phyloP scores from a whole-genome alignment of 2,113 vertebrate genomes.

The Bubo blakistoni region DNA sequence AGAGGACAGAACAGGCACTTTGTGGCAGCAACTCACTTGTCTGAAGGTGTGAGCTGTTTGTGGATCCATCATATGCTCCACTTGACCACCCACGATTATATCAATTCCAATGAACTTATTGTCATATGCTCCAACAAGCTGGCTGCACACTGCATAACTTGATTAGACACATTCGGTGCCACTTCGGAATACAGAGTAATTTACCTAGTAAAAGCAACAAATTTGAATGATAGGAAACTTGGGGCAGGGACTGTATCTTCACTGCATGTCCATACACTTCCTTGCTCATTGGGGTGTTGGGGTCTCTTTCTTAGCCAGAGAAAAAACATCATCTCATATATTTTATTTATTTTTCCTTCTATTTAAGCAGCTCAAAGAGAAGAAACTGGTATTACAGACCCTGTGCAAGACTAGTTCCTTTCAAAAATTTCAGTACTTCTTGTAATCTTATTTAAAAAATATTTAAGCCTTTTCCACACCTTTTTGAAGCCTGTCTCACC shows the following conservation, averaged over 20 bases:
- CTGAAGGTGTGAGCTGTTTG: background rate
- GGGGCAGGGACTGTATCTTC: background rate
- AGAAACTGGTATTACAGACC: background rate
- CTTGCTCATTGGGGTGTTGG: accelerated
- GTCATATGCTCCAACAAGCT: background rate
- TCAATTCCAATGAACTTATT: background rate
- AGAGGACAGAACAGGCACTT: background rate
- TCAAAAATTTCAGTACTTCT: background rate
- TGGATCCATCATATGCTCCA: background rate
- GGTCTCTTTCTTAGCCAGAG: background rate
- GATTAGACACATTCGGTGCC: background rate
- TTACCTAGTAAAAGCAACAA: background rate
- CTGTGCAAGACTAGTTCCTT: background rate
- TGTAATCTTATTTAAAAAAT: background rate
- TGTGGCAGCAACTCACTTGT: background rate
- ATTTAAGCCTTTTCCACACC: background rate
- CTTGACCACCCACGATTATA: background rate
- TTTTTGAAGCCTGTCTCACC: background rate
- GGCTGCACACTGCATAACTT: background rate
- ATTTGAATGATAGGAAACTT: background rate
- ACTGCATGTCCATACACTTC: background rate
- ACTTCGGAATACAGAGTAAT: background rate
- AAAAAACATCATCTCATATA: background rate
- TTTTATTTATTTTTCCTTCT: background rate
- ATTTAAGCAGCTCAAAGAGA: background rate